Evolutionary conservation across 2,888 invertebrate species (phyloP).

Genomic region (Lycia hirtaria): DNA sequence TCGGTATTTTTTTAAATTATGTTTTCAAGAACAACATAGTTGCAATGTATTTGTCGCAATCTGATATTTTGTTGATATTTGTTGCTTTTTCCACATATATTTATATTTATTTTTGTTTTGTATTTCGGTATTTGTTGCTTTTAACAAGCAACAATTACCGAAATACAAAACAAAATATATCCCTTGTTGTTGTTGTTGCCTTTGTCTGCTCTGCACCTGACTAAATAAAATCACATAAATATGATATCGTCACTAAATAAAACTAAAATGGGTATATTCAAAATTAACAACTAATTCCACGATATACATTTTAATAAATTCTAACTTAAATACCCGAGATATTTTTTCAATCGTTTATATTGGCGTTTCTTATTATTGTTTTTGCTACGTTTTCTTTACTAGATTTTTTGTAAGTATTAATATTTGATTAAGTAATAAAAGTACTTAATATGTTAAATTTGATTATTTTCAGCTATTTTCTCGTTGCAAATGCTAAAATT

Average conservation of each 20-base stretch:
- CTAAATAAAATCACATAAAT: neutral
- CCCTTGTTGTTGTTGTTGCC: slow-evolving; percentile 6
- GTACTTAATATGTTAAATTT: no score
- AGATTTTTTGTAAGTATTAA: no score
- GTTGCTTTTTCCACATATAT: neutral
- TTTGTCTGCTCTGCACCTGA: slow-evolving; percentile 24
- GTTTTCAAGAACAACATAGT: neutral
- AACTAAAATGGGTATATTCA: neutral
- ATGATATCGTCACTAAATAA: neutral
- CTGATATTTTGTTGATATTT: neutral
- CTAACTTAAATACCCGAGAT: no score
- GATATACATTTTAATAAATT: neutral
- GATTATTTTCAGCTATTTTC: no score
- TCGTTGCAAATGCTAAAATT: no score
- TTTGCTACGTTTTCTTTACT: no score
- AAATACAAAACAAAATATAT: no score
- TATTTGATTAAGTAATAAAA: no score
- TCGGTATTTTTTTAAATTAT: neutral
- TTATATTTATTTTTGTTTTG: no score
- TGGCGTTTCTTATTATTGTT: no score
- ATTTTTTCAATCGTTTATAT: no score
- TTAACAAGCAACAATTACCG: no score
- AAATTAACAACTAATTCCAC: neutral
- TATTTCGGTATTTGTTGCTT: neutral
- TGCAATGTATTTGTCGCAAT: neutral